These are phyloP conservation scores for Epizoanthus scotinus DNA, from an alignment of 92 coral and sea anemone genomes.

Conservation along the genomic window DNA sequence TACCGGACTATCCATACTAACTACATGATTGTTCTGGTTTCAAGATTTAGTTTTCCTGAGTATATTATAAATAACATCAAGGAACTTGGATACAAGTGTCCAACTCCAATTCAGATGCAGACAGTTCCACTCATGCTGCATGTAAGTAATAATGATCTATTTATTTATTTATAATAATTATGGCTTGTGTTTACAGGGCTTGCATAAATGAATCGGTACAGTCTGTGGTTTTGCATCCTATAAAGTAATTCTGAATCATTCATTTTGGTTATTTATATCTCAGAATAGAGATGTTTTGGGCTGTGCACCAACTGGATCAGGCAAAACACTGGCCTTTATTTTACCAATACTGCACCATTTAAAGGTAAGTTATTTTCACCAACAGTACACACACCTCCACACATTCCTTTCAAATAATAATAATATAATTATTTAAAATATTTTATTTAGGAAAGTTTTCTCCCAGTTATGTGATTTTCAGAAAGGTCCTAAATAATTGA, in stretches of 20 bases:
- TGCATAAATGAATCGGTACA: no score
- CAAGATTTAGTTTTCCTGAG: constrained; percentile 78
- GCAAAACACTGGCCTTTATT: constrained; percentile 94
- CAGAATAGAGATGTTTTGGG: constrained; percentile 87
- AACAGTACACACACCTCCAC: no score
- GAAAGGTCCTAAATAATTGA: no score
- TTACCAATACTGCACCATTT: constrained; percentile 85
- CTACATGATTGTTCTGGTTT: not conserved
- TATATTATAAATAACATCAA: constrained; percentile 75
- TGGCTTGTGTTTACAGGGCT: no score
- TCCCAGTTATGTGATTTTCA: no score
- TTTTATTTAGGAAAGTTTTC: no score
- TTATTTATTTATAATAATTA: no score
- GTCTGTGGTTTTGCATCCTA: no score
- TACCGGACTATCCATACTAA: no score
- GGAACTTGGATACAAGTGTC: constrained; percentile 75
- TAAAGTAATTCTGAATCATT: no score
- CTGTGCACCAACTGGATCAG: constrained; percentile 99
- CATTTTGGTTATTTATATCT: not conserved
- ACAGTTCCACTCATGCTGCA: constrained; percentile 86
- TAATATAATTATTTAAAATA: no score
- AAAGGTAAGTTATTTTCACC: constrained; percentile 61
- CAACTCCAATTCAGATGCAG: constrained; percentile 96
- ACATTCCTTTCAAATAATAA: no score
- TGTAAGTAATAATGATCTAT: constrained; percentile 57